phyloP scores from a whole-genome alignment of 2,888 invertebrate genomes.

The Acleris emargana region DNA sequence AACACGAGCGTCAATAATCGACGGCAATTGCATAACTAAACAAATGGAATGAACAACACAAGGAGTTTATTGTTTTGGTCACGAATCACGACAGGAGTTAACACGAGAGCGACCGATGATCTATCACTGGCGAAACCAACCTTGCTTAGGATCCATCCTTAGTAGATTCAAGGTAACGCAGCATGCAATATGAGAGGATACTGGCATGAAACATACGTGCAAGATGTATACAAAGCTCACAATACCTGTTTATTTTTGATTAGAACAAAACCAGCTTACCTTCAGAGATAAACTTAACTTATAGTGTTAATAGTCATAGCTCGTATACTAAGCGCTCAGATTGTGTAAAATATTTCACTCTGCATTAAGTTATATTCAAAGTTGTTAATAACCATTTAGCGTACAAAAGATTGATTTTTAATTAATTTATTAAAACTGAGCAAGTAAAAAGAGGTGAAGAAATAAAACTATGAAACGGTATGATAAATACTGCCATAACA shows the following conservation, averaged over 20 bases:
- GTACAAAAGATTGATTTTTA: too few species aligned
- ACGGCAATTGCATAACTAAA: slow-evolving; percentile 28
- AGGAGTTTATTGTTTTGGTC: slow-evolving; percentile 31
- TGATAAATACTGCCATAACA: too few species aligned
- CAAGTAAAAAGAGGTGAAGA: too few species aligned
- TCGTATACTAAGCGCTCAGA: background rate
- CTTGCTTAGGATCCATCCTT: slow-evolving; percentile 80
- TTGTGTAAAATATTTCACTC: background rate
- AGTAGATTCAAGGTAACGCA: slow-evolving; percentile 65
- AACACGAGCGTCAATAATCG: slow-evolving; percentile 26
- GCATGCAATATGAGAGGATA: slow-evolving; percentile 79
- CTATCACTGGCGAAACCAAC: slow-evolving; percentile 68
- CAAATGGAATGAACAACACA: slow-evolving; percentile 32
- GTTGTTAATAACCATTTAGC: too few species aligned
- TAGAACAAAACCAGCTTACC: slow-evolving; percentile 29
- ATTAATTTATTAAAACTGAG: too few species aligned
- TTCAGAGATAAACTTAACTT: slow-evolving; percentile 15
- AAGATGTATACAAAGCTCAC: slow-evolving; percentile 48
- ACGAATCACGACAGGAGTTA: slow-evolving; percentile 30
- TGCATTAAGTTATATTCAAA: background rate
- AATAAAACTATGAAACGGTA: too few species aligned
- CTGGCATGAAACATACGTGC: slow-evolving; percentile 57
- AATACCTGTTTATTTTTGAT: slow-evolving; percentile 36
- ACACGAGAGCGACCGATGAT: slow-evolving; percentile 36
- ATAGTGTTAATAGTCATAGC: slow-evolving; percentile 9